A percentile compares a stretch with the other conserved stretches of the same genome.
phyloP scores from a whole-genome alignment of 2,888 invertebrate species.

The Plebejus melissa region DNA sequence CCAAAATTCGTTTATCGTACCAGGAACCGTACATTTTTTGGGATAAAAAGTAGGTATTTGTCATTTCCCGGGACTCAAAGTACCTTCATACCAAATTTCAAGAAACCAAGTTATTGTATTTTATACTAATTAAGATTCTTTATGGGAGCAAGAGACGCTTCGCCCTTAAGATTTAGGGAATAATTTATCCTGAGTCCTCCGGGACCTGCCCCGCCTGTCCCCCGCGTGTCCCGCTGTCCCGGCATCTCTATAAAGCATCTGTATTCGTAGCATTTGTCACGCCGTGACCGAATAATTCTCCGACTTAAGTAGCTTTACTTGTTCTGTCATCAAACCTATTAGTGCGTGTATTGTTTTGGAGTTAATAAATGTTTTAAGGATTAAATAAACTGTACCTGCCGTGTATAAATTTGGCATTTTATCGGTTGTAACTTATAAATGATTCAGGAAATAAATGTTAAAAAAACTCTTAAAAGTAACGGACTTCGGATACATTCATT shows the following conservation, averaged over 20 bases:
- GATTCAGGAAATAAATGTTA: background rate
- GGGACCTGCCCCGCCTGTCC: background rate
- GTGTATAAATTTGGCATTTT: background rate
- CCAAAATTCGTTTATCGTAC: too few relatives aligned
- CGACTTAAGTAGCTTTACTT: slow-evolving; percentile 7
- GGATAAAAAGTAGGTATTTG: too few relatives aligned
- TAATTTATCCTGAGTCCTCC: slow-evolving; percentile 3
- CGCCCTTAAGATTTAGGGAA: background rate
- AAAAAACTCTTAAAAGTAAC: too few relatives aligned
- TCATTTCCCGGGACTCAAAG: too few relatives aligned
- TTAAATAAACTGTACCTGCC: background rate
- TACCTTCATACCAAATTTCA: too few relatives aligned
- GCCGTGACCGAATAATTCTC: slow-evolving; percentile 5
- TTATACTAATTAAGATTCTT: background rate
- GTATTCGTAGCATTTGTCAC: background rate
- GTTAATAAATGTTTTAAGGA: background rate
- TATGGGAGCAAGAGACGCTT: background rate
- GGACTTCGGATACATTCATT: background rate
- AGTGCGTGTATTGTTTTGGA: background rate
- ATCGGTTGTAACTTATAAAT: background rate
- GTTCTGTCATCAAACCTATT: background rate
- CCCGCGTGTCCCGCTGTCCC: background rate
- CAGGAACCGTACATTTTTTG: too few relatives aligned
- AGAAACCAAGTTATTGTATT: background rate
- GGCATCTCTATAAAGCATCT: slow-evolving; percentile 1